Percentiles rank a stretch among this genome's conserved stretches.
These are phyloP conservation scores for Drosophila greeni DNA, from an alignment of 2,888 invertebrate species.

Conservation along the genomic window DNA sequence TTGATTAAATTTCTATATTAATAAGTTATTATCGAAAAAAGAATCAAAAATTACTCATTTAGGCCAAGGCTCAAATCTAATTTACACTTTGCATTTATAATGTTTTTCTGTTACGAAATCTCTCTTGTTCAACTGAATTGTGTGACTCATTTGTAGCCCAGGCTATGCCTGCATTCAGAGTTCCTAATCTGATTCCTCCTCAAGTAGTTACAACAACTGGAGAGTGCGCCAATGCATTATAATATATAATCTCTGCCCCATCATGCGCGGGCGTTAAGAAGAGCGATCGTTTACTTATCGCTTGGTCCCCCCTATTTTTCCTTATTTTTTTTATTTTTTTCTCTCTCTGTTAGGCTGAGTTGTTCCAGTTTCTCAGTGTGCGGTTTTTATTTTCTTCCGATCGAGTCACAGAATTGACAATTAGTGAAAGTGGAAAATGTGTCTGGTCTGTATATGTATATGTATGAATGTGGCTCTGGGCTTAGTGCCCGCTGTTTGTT, in stretches of 20 bases:
- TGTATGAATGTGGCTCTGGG: constrained; percentile 14
- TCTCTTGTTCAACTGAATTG: neutral
- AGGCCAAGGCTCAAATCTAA: neutral
- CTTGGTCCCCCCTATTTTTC: neutral
- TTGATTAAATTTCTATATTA: no score
- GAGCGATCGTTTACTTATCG: constrained; percentile 27
- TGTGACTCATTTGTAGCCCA: neutral
- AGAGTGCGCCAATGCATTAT: constrained; percentile 16
- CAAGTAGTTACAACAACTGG: neutral
- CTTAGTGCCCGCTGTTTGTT: constrained; percentile 24
- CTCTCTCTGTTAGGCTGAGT: neutral
- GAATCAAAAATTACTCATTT: neutral
- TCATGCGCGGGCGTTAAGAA: constrained; percentile 59
- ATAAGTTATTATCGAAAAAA: neutral
- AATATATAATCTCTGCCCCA: constrained; percentile 7
- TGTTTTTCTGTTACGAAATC: neutral
- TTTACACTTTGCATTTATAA: neutral
- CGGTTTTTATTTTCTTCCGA: constrained; percentile 58
- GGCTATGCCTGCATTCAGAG: neutral
- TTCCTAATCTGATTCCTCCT: neutral
- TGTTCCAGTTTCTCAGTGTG: constrained; percentile 54
- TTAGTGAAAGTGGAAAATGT: constrained; percentile 72
- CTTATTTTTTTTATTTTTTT: neutral
- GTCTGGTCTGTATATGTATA: constrained; percentile 20
- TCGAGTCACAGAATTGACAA: constrained; percentile 71